Conservation (phyloP, 2,888 invertebrate species). For the Agelastica alni region DNA sequence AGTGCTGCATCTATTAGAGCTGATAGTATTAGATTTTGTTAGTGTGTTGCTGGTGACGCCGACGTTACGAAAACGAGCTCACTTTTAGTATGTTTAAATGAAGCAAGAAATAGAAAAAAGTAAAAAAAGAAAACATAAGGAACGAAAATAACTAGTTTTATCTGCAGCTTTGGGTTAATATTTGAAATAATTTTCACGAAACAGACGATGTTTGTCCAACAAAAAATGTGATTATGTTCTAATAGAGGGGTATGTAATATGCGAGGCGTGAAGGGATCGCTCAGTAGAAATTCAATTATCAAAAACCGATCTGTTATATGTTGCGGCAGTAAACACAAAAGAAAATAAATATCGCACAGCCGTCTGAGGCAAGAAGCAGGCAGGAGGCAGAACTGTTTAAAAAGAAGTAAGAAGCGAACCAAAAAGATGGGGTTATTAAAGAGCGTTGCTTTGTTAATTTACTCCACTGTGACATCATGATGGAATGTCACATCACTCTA, state of each 20-base stretch:
- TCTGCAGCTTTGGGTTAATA: no score
- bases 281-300: conserved; percentile 31
- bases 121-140: no score
- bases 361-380: conserved; percentile 29
- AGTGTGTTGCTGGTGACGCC: no score
- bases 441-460: conserved; percentile 57
- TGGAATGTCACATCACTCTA: conserved; percentile 56
- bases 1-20: no score
- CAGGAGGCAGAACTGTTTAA: conserved; percentile 15
- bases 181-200: no score
- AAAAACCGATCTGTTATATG: conserved; percentile 31
- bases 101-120: no score
- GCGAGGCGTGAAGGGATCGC: conserved; percentile 9
- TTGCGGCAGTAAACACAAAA: conserved; percentile 27
- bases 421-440: conserved; percentile 53
- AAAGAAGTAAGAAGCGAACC: conserved; percentile 37
- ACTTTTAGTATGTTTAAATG: no score
- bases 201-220: no score
- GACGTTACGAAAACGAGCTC: no score
- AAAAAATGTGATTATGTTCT: no score
- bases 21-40: no score
- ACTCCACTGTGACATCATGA: conserved; percentile 55
- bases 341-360: conserved; percentile 29
- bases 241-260: background rate
- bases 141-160: no score